Base-by-base conservation (phyloP, 1,140 invertebrate species). In the Portunus trituberculatus region DNA sequence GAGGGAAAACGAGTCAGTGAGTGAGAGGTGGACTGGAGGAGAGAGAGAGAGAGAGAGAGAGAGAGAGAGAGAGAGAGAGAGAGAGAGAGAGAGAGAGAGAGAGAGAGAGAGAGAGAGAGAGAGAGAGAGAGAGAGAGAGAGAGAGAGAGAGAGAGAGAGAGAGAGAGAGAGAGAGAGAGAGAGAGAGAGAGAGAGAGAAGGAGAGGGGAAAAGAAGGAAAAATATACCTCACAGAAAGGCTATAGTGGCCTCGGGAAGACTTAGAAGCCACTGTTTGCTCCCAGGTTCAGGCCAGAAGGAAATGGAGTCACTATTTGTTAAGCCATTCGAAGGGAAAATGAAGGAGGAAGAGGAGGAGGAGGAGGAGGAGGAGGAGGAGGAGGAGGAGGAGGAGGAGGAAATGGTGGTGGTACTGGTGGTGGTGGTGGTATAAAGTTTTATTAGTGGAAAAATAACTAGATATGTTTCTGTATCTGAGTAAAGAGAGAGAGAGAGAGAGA, bases 301-400 rank as follows among this genome's bases (percentile, higher is more conserved):
- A 76, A 76, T 76, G 67, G 67, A 76, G 67, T 7, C 67, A 76
- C 16, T 76, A 20, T 76, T 76, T 76, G 67, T 25, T 76, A n/a
- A 76, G 67, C 67, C 67, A 76, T 76, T 76, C 20, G 67, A n/a
- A 76, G 67, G 67, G 67, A 76, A 76, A 76, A 76, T 76, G 67
- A 76, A 76, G 67, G 25, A 76, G 67, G 67, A 76, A 25, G 67
- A 76, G 25, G 67, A 16, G 67, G 67, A 2, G 67, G 67, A 16
- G 67, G 67, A 2, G 67, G 67, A 14, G 48, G 48, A 7, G 48
- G 48, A 52, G 48, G 48, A 7, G 48, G 48, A 7, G 48, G 48
- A 7, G 48, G 14, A 52, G 48, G 48, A 52, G 48, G 48, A 52
- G 48, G 48, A 52, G 48, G 48, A 52, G 48, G 48, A 52, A 14